Conservation (phyloP, 2,113 vertebrate genomes). For the Dasyornis broadbenti region DNA sequence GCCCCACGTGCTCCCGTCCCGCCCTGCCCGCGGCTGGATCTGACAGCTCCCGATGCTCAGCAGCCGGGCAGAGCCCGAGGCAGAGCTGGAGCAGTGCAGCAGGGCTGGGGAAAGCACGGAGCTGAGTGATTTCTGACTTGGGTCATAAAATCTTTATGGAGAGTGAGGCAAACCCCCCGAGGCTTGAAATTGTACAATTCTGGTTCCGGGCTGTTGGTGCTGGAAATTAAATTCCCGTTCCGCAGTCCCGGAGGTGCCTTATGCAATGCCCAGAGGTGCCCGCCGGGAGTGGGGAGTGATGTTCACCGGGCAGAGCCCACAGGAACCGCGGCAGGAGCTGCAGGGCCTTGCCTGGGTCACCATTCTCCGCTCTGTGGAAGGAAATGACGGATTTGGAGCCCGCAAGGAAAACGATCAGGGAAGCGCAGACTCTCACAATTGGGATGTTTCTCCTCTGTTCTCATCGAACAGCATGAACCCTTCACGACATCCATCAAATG, state of each 20-base stretch:
- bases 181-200: neutral
- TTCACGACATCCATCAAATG: neutral
- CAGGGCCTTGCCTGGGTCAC: neutral
- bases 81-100: neutral
- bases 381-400: neutral
- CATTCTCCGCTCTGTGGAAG: fast-evolving
- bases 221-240: neutral
- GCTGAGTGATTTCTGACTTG: neutral
- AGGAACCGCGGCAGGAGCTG: neutral
- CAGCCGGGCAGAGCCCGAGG: neutral
- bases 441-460: neutral
- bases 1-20: neutral
- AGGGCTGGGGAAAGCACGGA: neutral
- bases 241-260: neutral
- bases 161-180: neutral
- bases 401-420: fast-evolving
- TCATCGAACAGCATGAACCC: neutral
- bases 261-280: neutral
- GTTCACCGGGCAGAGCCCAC: neutral
- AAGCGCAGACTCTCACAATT: neutral
- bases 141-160: constrained; percentile 39
- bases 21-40: neutral
- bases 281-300: neutral
- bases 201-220: neutral
- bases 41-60: neutral